A percentile compares a stretch with the other conserved stretches of the same genome.
These are phyloP conservation scores for Poecilia gillii DNA, from an alignment of 2,797 vertebrate species.

Conservation along the genomic window DNA sequence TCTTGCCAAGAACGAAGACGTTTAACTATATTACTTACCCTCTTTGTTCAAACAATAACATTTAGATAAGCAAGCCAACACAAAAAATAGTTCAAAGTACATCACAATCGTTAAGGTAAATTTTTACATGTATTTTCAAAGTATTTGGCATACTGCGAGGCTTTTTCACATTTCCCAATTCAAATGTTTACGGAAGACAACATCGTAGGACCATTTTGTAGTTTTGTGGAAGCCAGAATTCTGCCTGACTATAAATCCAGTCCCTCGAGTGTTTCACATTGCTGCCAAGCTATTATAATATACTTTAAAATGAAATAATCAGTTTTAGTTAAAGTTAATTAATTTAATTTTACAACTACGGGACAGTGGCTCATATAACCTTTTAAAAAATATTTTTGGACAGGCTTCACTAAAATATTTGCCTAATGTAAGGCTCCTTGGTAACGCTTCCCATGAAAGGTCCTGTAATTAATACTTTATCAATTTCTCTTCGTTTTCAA, in stretches of 20 bases:
- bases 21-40: conserved; percentile 37
- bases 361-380: neutral
- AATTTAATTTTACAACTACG: neutral
- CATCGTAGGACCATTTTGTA: conserved; percentile 36
- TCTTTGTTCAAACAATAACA: conserved; percentile 35
- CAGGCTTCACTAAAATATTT: conserved; percentile 28
- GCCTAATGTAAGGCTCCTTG: neutral
- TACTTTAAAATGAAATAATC: accelerated
- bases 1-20: neutral
- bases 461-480: neutral
- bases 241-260: conserved; percentile 47
- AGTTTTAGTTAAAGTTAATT: accelerated
- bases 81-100: conserved; percentile 42
- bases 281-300: accelerated
- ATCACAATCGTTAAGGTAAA: conserved; percentile 20
- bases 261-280: neutral
- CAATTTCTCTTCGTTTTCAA: neutral
- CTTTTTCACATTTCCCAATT: neutral
- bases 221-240: accelerated
- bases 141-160: neutral
- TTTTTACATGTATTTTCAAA: neutral
- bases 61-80: conserved; percentile 43
- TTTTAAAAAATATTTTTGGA: neutral
- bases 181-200: conserved; percentile 66
- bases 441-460: neutral